Conservation (phyloP, 2,113 vertebrate species). For the Podilymbus podiceps region DNA sequence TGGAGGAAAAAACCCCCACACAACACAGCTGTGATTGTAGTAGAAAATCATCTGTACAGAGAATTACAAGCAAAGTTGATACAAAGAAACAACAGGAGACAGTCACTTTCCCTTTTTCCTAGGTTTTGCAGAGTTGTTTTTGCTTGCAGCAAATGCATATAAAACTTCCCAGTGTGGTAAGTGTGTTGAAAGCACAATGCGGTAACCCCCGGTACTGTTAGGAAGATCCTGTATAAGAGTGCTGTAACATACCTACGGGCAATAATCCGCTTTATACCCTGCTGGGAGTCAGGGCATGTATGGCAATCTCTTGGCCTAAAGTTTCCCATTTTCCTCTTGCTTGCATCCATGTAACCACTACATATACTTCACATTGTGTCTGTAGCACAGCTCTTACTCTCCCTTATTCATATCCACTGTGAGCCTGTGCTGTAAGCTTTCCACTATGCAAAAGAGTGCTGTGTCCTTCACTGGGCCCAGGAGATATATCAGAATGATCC, state of each 20-base stretch:
- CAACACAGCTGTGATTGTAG: neutral
- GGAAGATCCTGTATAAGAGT: neutral
- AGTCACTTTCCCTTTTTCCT: neutral
- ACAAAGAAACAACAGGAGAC: neutral
- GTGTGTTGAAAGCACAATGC: neutral
- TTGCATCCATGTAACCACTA: neutral
- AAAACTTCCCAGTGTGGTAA: neutral
- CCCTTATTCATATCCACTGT: neutral
- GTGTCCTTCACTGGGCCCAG: neutral
- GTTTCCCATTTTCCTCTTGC: neutral
- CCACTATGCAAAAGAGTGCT: neutral
- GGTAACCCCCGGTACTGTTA: neutral
- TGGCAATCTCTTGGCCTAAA: neutral
- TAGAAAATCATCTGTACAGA: neutral
- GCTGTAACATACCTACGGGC: neutral
- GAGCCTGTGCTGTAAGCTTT: neutral
- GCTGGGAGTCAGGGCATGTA: neutral
- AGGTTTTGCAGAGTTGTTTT: neutral
- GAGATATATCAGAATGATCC: neutral
- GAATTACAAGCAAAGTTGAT: neutral
- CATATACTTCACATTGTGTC: neutral
- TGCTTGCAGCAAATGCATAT: neutral
- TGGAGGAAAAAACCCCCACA: fast-evolving
- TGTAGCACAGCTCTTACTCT: neutral
- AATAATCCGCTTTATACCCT: neutral